Conservation (phyloP, 2,888 invertebrate species). For the Polyommatus icarus region DNA sequence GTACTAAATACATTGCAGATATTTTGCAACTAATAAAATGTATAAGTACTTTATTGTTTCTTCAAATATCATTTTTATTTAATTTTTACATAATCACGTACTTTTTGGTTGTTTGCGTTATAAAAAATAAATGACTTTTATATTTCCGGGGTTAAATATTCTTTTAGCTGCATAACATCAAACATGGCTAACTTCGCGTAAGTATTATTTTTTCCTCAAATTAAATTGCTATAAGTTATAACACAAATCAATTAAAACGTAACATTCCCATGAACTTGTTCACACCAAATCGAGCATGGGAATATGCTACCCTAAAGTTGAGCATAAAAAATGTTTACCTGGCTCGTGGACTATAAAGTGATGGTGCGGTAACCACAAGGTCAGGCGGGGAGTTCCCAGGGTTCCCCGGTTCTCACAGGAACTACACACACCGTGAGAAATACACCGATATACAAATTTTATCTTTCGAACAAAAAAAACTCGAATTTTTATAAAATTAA, state of each 20-base stretch:
- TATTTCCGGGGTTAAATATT: too few relatives aligned
- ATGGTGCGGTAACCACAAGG: constrained; percentile 14
- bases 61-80: too few relatives aligned
- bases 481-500: background rate
- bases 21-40: background rate
- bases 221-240: too few relatives aligned
- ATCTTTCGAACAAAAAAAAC: background rate
- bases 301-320: constrained; percentile 2
- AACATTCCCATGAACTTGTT: constrained; percentile 8
- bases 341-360: constrained; percentile 6
- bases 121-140: too few relatives aligned
- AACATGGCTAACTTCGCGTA: too few relatives aligned
- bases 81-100: too few relatives aligned
- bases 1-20: background rate
- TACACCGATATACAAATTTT: background rate
- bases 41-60: too few relatives aligned
- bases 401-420: constrained; percentile 25
- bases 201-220: too few relatives aligned
- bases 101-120: too few relatives aligned
- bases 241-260: background rate
- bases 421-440: constrained; percentile 20
- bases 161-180: too few relatives aligned
- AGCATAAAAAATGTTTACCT: constrained; percentile 19
- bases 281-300: constrained; percentile 4
- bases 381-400: constrained; percentile 29